Evolutionary conservation across 2,888 invertebrate species (phyloP).

Genomic region (Orchestes rusci): DNA sequence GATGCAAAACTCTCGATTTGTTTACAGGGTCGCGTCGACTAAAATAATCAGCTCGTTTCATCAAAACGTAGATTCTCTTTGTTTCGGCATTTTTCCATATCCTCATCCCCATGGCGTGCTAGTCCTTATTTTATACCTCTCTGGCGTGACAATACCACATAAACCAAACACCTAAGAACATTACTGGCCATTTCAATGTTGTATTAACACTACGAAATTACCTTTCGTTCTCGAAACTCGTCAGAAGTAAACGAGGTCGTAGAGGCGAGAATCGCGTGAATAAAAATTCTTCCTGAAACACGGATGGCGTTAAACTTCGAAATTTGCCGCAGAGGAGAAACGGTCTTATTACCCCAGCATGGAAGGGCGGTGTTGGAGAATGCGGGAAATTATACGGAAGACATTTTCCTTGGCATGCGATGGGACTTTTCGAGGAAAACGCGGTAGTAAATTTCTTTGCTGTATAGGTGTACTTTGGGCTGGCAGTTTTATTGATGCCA

Average conservation of each 20-base stretch:
- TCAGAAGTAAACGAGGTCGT: conserved; percentile 9
- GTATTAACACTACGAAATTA: conserved; percentile 38
- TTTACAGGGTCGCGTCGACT: conserved; percentile 15
- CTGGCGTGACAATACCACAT: conserved; percentile 41
- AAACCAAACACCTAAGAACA: conserved; percentile 44
- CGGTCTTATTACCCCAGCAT: no score
- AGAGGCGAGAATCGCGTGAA: conserved; percentile 28
- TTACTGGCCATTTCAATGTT: conserved; percentile 45
- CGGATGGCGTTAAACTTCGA: conserved; percentile 28
- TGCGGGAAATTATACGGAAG: conserved; percentile 26
- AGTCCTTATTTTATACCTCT: conserved; percentile 28
- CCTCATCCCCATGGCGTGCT: conserved; percentile 15
- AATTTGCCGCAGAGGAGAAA: conserved; percentile 18
- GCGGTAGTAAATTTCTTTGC: conserved; percentile 19
- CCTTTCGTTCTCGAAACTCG: conserved; percentile 15
- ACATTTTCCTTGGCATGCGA: conserved; percentile 30
- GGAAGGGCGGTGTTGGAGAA: conserved; percentile 17
- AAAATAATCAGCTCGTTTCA: no score
- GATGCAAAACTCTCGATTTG: conserved; percentile 31
- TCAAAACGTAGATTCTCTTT: conserved; percentile 10
- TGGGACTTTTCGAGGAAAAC: conserved; percentile 22
- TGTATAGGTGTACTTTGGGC: conserved; percentile 2
- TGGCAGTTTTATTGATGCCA: conserved; percentile 12
- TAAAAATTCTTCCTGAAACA: conserved; percentile 14
- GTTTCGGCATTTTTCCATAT: conserved; percentile 5